These are phyloP conservation scores for Lepus americanus DNA, from an alignment of 2,113 vertebrate genomes.

Conservation along the genomic window DNA sequence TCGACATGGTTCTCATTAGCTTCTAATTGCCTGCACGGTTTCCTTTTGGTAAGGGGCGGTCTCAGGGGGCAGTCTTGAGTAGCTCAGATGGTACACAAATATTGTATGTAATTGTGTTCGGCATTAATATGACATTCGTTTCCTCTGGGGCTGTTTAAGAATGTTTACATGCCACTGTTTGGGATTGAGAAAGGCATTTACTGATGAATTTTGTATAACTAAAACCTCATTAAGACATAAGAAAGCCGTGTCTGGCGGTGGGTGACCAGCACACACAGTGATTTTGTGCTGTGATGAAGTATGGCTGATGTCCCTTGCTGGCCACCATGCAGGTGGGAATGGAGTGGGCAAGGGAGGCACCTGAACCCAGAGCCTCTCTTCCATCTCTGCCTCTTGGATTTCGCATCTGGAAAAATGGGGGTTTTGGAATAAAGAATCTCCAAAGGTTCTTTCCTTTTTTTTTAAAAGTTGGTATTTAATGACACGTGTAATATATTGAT, in stretches of 20 bases:
- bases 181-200: background rate
- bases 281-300: background rate
- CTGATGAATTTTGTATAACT: background rate
- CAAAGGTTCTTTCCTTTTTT: background rate
- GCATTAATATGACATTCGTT: conserved; percentile 62
- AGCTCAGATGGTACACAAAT: conserved; percentile 44
- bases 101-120: conserved; percentile 46
- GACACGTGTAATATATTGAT: background rate
- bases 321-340: background rate
- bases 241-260: background rate
- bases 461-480: background rate
- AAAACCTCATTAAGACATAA: conserved; percentile 9
- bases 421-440: background rate
- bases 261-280: background rate
- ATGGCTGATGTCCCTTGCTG: background rate
- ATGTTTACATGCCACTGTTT: conserved; percentile 34
- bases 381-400: background rate
- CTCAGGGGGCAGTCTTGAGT: conserved; percentile 71
- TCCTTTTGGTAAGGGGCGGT: conserved; percentile 51
- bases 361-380: background rate
- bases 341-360: too few species aligned
- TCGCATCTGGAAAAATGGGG: background rate
- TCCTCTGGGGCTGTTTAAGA: conserved; percentile 30
- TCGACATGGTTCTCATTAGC: background rate
- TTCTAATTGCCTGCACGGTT: conserved; percentile 44